These are phyloP conservation scores for Epinephelus cyanopodus DNA, from an alignment of 2,113 vertebrate species.

Conservation along the genomic window DNA sequence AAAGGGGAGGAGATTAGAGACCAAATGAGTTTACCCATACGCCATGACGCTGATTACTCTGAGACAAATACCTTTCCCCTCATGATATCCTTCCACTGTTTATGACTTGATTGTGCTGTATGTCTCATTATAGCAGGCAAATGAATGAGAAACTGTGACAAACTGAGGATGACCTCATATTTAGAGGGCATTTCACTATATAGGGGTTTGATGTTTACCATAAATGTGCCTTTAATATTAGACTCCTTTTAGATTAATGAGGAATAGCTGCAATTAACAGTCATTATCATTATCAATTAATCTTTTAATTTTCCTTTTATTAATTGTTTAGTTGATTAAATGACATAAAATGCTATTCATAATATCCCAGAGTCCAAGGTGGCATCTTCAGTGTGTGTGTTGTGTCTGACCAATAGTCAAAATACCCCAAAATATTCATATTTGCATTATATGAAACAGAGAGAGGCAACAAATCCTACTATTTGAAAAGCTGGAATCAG, in stretches of 20 bases:
- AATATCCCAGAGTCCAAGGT: neutral
- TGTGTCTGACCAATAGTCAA: neutral
- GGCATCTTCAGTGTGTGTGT: neutral
- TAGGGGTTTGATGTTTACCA: neutral
- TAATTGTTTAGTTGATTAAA: slow-evolving; percentile 6
- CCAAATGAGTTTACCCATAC: slow-evolving; percentile 72
- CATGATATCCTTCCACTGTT: slow-evolving; percentile 37
- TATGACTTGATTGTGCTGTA: slow-evolving; percentile 35
- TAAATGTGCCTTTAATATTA: slow-evolving; percentile 17
- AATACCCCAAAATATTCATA: neutral
- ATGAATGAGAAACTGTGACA: slow-evolving; percentile 17
- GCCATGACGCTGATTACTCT: slow-evolving; percentile 69
- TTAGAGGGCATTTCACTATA: slow-evolving; percentile 1
- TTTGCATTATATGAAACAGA: neutral
- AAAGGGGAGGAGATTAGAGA: slow-evolving; percentile 68
- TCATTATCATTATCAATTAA: slow-evolving; percentile 4
- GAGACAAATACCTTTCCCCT: slow-evolving; percentile 64
- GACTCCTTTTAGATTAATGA: slow-evolving; percentile 2
- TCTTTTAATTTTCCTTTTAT: neutral
- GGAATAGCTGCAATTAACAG: neutral
- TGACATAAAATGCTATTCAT: neutral
- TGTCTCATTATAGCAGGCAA: slow-evolving; percentile 20
- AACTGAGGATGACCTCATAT: slow-evolving; percentile 1
- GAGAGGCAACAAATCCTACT: neutral
- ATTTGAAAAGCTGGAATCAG: neutral